phyloP scores from a whole-genome alignment of 2,888 invertebrate genomes.

The Plagiodera versicolora region DNA sequence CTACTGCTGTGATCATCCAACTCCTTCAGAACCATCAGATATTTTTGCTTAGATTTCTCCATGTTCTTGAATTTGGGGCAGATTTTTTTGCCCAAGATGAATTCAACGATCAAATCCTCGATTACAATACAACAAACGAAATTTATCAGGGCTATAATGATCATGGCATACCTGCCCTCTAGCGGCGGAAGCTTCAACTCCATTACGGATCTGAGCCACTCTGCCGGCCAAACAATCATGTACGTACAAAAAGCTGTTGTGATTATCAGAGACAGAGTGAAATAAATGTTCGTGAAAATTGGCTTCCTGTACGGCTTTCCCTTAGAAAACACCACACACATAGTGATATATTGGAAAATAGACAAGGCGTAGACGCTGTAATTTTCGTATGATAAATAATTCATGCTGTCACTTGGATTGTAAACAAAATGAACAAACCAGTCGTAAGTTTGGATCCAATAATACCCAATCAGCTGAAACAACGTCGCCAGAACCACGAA shows the following conservation, averaged over 20 bases:
- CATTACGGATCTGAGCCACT: constrained; percentile 59
- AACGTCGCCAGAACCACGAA: constrained; percentile 58
- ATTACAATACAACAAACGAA: constrained; percentile 61
- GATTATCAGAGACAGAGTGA: constrained; percentile 56
- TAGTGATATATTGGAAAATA: constrained; percentile 67
- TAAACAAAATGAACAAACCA: constrained; percentile 61
- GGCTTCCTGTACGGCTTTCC: constrained; percentile 68
- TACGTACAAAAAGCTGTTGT: constrained; percentile 58
- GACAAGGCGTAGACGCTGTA: constrained; percentile 65
- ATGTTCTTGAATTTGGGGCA: constrained; percentile 54
- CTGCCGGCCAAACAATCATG: constrained; percentile 56
- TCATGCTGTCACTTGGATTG: constrained; percentile 41
- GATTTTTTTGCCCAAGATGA: constrained; percentile 59
- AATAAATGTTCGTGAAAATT: constrained; percentile 63
- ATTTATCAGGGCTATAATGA: constrained; percentile 58
- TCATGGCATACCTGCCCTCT: constrained; percentile 50
- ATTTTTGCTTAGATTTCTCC: constrained; percentile 31
- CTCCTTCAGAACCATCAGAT: constrained; percentile 32
- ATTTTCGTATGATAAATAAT: constrained; percentile 60
- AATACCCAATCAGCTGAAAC: constrained; percentile 57
- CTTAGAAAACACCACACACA: constrained; percentile 66
- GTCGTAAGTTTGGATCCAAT: constrained; percentile 56
- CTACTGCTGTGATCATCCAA: constrained; percentile 16
- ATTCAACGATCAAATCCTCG: constrained; percentile 62
- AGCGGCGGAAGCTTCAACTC: constrained; percentile 69